Evolutionary conservation across 92 coral and sea anemone genomes (phyloP).

Genomic region (Epizoanthus ramosus): DNA sequence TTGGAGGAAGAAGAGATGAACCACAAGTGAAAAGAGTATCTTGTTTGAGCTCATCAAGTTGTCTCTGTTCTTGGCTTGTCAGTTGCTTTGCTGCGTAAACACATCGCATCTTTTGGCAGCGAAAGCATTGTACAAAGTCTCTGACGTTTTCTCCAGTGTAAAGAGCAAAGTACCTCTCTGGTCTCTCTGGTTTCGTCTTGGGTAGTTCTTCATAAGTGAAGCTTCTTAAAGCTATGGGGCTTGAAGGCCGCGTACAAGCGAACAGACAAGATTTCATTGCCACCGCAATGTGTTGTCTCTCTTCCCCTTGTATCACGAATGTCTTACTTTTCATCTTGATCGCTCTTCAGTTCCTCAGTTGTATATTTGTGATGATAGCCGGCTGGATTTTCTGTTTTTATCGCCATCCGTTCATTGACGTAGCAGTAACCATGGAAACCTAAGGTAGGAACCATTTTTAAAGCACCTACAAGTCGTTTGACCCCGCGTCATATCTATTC

Average conservation of each 20-base stretch:
- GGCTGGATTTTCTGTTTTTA: neutral
- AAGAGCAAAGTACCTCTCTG: constrained; percentile 31
- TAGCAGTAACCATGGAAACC: constrained; percentile 25
- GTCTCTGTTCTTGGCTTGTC: constrained; percentile 22
- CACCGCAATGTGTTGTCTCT: neutral
- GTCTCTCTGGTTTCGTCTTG: neutral
- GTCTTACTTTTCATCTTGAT: constrained; percentile 26
- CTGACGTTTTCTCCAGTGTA: constrained; percentile 42
- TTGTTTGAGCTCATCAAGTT: constrained; percentile 22
- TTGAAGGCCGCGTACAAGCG: constrained; percentile 39
- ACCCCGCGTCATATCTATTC: constrained; percentile 25
- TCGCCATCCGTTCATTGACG: constrained; percentile 12
- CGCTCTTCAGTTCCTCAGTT: constrained; percentile 1
- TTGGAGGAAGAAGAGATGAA: constrained; percentile 32
- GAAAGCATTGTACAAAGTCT: constrained; percentile 43
- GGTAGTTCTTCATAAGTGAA: constrained; percentile 25
- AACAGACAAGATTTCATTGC: constrained; percentile 43
- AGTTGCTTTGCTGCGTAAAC: constrained; percentile 37
- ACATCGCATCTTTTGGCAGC: constrained; percentile 44
- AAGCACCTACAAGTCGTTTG: neutral
- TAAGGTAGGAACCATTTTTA: neutral
- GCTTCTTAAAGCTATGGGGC: constrained; percentile 1
- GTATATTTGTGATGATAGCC: constrained; percentile 29
- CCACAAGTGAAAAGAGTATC: constrained; percentile 38
- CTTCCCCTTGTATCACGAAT: constrained; percentile 21